Evolutionary conservation across 2,113 vertebrate genomes (phyloP), one percentile per base, ranked within the genome.

Genomic region (Calypte anna): DNA sequence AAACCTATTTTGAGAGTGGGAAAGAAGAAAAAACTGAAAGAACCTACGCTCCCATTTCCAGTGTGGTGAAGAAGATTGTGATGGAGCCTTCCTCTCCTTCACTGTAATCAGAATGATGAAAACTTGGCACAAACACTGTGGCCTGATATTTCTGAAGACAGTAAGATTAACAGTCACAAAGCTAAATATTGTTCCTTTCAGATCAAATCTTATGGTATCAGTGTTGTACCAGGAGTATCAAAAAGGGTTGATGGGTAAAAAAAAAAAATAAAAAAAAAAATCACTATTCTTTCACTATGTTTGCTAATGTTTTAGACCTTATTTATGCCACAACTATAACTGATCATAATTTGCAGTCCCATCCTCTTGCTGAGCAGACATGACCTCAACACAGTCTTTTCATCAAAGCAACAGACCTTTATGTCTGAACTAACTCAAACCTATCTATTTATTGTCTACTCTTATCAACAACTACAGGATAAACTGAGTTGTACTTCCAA

Each of bases 41-140:
- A 84, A 20, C 1, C 3, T 5, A n/a, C 44, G 44, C 2, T 85
- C 14, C 62, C 10, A 25, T 6, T 89, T 76, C 46, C 70, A 79
- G 0, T 6, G 10, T 11, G 14, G 12, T 57, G 44, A 57, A 50
- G 27, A 53, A 54, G 15, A 43, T 13, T 0, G 0, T 24, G 81
- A 16, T 36, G 50, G 31, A 43, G 12, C 40, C 30, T 36, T 79
- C 22, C 5, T 69, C 18, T 86, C 12, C 43, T 51, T 74, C 31
- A 2, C 27, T 43, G 31, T 33, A 7, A 57, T 44, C 28, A 61
- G 31, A 16, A n/a, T 24, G 10, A 13, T 21, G 25, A 64, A 46
- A 61, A 19, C 2, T n/a, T 31, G 6, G 8, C 44, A 23, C 0
- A 0, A 93, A 6, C 8, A 8, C 25, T 48, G 18, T n/a, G 9